These are phyloP conservation scores for Sycophila sp. DNA, from an alignment of 1,140 invertebrate species.

Conservation along the genomic window DNA sequence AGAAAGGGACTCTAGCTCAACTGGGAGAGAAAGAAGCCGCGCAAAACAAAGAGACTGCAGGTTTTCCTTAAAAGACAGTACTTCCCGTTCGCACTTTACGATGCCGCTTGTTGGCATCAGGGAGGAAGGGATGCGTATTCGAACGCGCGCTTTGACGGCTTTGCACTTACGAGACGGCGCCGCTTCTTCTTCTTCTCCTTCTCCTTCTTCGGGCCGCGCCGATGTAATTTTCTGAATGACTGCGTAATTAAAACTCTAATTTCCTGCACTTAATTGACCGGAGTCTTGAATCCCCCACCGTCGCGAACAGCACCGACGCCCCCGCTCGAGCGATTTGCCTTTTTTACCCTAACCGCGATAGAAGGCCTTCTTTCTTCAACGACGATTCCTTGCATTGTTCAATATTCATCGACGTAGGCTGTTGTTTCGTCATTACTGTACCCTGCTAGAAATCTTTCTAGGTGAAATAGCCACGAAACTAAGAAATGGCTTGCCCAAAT, in stretches of 20 bases:
- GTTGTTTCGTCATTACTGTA: no score
- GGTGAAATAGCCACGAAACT: no score
- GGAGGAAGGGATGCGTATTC: background rate
- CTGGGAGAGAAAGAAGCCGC: background rate
- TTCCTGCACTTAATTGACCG: constrained; percentile 69
- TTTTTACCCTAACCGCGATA: constrained; percentile 27
- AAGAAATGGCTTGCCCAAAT: no score
- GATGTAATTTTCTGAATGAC: constrained; percentile 69
- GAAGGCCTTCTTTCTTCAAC: constrained; percentile 11
- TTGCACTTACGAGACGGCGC: constrained; percentile 24
- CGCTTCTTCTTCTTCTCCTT: constrained; percentile 25
- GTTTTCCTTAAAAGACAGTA: background rate
- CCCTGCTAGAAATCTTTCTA: no score
- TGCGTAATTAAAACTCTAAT: constrained; percentile 70
- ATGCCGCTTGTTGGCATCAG: background rate
- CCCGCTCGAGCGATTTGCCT: constrained; percentile 30
- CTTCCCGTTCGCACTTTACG: background rate
- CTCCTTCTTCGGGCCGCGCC: constrained; percentile 49
- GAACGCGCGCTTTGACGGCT: constrained; percentile 24
- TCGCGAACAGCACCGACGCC: constrained; percentile 8
- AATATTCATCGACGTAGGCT: no score
- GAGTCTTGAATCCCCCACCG: constrained; percentile 53
- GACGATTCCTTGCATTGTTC: background rate
- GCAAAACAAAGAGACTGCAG: background rate
- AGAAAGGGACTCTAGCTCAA: no score